Conservation (phyloP, 2,888 invertebrate species). For the Leucophenga montana region DNA sequence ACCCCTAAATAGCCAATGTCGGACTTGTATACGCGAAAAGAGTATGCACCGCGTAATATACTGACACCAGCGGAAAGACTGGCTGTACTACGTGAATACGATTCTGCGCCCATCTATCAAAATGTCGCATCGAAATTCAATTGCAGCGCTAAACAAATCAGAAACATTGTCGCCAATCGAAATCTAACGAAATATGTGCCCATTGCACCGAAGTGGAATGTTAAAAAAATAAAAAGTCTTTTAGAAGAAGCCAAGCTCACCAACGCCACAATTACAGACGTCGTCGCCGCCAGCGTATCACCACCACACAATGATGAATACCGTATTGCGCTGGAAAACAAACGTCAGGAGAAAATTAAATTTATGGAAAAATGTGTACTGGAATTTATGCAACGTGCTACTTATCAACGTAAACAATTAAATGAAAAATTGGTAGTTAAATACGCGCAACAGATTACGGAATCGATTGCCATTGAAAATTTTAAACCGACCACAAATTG, state of each 20-base stretch:
- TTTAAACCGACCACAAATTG: conserved; percentile 58
- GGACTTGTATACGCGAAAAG: background rate
- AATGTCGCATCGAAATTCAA: conserved; percentile 51
- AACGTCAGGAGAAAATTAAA: conserved; percentile 52
- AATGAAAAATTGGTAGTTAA: conserved; percentile 40
- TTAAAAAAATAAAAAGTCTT: too few relatives aligned
- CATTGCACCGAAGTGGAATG: conserved; percentile 10
- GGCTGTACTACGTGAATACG: conserved; percentile 54
- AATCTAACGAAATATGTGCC: conserved; percentile 20
- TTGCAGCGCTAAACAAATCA: conserved; percentile 60
- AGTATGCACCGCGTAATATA: conserved; percentile 52
- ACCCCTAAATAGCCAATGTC: background rate
- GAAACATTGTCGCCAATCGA: conserved; percentile 46
- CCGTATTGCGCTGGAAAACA: conserved; percentile 34
- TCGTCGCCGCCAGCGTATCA: conserved; percentile 22
- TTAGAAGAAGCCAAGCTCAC: background rate
- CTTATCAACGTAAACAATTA: conserved; percentile 46
- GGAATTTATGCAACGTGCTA: conserved; percentile 53
- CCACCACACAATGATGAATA: conserved; percentile 27
- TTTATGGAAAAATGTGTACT: conserved; percentile 55
- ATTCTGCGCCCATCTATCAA: conserved; percentile 52
- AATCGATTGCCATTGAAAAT: conserved; percentile 56
- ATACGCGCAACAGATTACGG: conserved; percentile 56
- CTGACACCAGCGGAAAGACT: conserved; percentile 53
- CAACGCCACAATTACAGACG: background rate